These are phyloP conservation scores for Laothoe populi DNA, from an alignment of 2,888 invertebrate genomes.

Conservation along the genomic window DNA sequence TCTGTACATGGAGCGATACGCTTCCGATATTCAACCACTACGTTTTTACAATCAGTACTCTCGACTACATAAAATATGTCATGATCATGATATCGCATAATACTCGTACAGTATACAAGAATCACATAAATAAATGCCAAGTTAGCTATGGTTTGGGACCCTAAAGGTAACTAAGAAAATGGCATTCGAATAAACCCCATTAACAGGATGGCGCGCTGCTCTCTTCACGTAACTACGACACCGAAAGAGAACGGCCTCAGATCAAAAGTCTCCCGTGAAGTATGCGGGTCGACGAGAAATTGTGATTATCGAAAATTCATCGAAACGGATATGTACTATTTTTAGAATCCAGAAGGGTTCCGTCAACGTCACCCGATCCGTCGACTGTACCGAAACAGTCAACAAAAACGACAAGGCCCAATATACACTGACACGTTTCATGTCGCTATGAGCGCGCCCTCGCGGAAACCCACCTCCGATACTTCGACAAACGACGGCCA, in stretches of 20 bases:
- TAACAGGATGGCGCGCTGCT: constrained; percentile 36
- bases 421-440: constrained; percentile 60
- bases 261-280: constrained; percentile 48
- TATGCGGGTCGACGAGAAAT: constrained; percentile 47
- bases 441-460: constrained; percentile 45
- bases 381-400: constrained; percentile 33
- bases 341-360: constrained; percentile 63
- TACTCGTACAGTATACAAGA: constrained; percentile 73
- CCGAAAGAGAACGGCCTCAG: constrained; percentile 19
- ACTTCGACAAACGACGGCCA: constrained; percentile 31
- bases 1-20: constrained; percentile 67
- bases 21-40: constrained; percentile 64
- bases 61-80: constrained; percentile 77
- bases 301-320: constrained; percentile 58
- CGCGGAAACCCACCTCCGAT: constrained; percentile 31
- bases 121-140: constrained; percentile 84
- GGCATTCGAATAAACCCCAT: constrained; percentile 75
- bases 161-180: constrained; percentile 83
- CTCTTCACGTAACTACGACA: not conserved
- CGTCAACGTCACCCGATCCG: constrained; percentile 34
- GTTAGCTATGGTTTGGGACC: constrained; percentile 79
- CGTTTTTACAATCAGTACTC: constrained; percentile 69
- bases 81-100: constrained; percentile 73
- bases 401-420: constrained; percentile 45
- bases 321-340: constrained; percentile 69